Base-by-base conservation (phyloP, 2,797 vertebrate species). In the Acanthiza pusilla region DNA sequence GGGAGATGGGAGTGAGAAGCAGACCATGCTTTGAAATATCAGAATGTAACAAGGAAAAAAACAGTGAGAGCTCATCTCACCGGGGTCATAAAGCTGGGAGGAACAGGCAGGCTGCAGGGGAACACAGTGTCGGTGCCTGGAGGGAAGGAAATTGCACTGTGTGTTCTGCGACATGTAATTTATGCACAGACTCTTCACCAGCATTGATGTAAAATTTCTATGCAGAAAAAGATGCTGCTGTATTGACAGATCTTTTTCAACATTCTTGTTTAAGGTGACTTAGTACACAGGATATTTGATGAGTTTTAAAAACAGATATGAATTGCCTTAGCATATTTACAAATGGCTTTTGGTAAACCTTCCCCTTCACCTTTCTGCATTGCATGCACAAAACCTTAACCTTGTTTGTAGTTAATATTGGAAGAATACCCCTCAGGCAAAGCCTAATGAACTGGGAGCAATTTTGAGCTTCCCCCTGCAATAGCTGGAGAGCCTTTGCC, bases 21-120 rank as follows among this genome's bases (percentile, higher is more conserved):
- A 96, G 97, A 94, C 97, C 97, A 97, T 85, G 97, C 98, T 98
- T 98, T 98, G 97, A 98, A 98, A 98, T 97, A 97, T 95, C 97
- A 97, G 97, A 97, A 97, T 96, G 97, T 97, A 97, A 97, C 96
- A 67, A 96, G 96, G 95, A 91, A 97, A 95, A 83, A 97, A 97
- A 57, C 97, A 97, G 97, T 54, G 68, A 97, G 97, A 97, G 94
- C 74, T 93, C 91, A 97, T 98, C 97, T 98, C 97, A 85, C 91
- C 7, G 83, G 97, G 97, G 97, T 97, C 98, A 97, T 97, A 97
- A 97, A 97, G 96, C 96, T 96, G 94, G 84, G 95, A 97, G 96
- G 96, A 97, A 27, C 67, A 96, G 96, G 96, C 96, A 43, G 91
- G 86, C 96, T 95, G 62, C 93, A 93, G 95, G 96, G 96, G 90